Evolutionary conservation across 30 jellyfish, hydroid and myxozoan species (phyloP), one percentile per base, ranked within the genome.

Genomic region (Aurelia sp.): DNA sequence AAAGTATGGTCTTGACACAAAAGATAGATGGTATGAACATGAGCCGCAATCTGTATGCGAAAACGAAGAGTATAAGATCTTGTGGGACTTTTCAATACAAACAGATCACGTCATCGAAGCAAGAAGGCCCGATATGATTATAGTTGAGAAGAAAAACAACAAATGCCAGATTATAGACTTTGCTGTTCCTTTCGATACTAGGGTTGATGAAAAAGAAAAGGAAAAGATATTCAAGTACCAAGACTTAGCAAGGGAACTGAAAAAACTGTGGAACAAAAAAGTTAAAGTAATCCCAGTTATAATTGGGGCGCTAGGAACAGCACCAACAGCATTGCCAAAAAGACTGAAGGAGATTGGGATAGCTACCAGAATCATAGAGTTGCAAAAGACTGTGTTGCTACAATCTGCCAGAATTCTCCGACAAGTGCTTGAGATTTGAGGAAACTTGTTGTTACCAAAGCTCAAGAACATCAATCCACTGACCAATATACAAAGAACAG

Each of bases 251-350:
- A 41, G n/a, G 48, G 74, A 30, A 40, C 0, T 41, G 9, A 13
- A 22, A 38, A 38, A 38, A 38, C 50, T 38, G 50, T 38, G 50
- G 50, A 38, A 38, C 50, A 38, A 38, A 38, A 41, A n/a, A 72
- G 72, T 18, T 6, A 19, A 16, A 38, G 50, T 38, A 18, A 44
- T 22, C 8, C 74, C 76, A 27, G 41, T 72, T 18, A 20, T 75
- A 22, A 4, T 75, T 75, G 78, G 78, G 27, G 87, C 78, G 61
- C 64, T 75, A 19, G 87, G 87, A 52, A 48, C 75, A 52, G 3
- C 57, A 51, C 74, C 33, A 35, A 40, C 1, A 71, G 27, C 67
- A 40, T 35, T 71, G 66, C 74, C 63, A 65, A 65, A 27, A 17
- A 65, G 38, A 18, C 76, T 65, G 76, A 65, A 65, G 57, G 76